Evolutionary conservation across 1,140 invertebrate genomes (phyloP).

Genomic region (Leptopilina boulardi): DNA sequence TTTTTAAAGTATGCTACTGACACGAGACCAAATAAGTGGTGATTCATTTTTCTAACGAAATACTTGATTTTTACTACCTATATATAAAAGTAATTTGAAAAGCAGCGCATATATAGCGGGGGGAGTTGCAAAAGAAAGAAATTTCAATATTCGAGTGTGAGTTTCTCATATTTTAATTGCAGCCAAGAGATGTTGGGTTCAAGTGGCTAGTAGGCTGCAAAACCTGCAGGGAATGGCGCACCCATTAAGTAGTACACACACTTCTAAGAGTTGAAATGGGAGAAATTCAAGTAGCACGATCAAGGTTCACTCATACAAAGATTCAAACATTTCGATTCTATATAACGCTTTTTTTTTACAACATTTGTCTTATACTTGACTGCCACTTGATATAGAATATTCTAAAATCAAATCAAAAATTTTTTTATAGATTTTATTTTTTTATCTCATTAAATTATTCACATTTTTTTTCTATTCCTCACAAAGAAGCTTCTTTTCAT

Average conservation of each 20-base stretch:
- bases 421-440: too few species aligned
- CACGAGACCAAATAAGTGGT: conserved; percentile 7
- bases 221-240: conserved; percentile 43
- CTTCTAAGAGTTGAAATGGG: conserved; percentile 50
- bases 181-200: conserved; percentile 43
- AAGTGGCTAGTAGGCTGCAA: conserved; percentile 35
- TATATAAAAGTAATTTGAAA: conserved; percentile 39
- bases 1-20: neutral
- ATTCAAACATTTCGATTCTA: conserved; percentile 34
- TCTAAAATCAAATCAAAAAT: neutral
- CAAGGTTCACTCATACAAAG: conserved; percentile 44
- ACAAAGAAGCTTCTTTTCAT: too few species aligned
- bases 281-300: conserved; percentile 54
- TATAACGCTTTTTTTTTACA: conserved; percentile 15
- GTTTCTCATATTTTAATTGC: conserved; percentile 58
- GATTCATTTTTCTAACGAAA: conserved; percentile 48
- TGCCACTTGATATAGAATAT: neutral
- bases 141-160: conserved; percentile 47
- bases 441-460: neutral
- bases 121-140: conserved; percentile 40
- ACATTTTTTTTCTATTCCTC: too few species aligned
- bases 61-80: conserved; percentile 51
- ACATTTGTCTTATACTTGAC: conserved; percentile 11
- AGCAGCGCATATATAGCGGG: conserved; percentile 16
- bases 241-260: conserved; percentile 42